Percentiles rank a stretch among this genome's conserved stretches.
Conservation (phyloP, 2,113 vertebrate genomes). For the Barbus barbus region DNA sequence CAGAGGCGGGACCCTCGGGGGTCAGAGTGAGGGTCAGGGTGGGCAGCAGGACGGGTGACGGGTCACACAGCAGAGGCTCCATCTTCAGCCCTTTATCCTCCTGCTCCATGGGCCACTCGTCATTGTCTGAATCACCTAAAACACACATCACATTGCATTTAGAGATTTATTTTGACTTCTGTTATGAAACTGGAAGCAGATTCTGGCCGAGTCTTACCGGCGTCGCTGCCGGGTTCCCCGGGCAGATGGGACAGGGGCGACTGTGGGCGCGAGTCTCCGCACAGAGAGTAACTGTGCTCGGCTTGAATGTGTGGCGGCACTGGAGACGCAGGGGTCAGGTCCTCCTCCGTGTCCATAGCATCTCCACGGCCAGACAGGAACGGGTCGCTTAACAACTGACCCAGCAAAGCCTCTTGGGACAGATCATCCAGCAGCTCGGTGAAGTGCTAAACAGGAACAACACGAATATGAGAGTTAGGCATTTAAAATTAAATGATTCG, state of each 20-base stretch:
- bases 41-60: constrained; percentile 79
- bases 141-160: too few species aligned
- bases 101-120: constrained; percentile 88
- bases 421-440: constrained; percentile 94
- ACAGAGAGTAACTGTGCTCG: constrained; percentile 96
- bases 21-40: constrained; percentile 81
- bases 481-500: too few species aligned
- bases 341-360: constrained; percentile 82
- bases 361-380: constrained; percentile 89
- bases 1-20: constrained; percentile 50
- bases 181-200: too few species aligned
- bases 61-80: constrained; percentile 80
- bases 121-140: constrained; percentile 81
- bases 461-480: not conserved
- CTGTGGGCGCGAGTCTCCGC: constrained; percentile 91
- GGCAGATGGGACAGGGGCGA: constrained; percentile 89
- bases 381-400: constrained; percentile 96
- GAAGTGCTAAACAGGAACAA: constrained; percentile 83
- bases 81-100: constrained; percentile 76
- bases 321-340: constrained; percentile 82
- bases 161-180: too few species aligned
- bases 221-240: constrained; percentile 82
- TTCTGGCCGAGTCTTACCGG: constrained; percentile 74
- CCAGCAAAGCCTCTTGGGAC: constrained; percentile 91
- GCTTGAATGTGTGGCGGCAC: constrained; percentile 93